phyloP scores from a whole-genome alignment of 2,113 vertebrate species.

The Microcebus lehilahytsara region DNA sequence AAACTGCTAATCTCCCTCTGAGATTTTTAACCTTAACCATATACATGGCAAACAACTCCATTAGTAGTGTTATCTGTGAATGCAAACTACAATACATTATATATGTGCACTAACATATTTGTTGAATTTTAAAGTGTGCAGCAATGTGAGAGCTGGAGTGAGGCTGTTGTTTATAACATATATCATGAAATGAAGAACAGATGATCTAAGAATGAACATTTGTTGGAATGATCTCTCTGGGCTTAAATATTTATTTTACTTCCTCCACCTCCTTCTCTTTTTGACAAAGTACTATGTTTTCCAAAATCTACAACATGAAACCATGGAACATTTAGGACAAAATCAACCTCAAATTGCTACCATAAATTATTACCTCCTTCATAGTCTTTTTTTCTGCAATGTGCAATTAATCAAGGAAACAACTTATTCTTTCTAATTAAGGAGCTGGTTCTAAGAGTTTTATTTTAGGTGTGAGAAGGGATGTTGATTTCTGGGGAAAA shows the following conservation, averaged over 20 bases:
- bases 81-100: conserved; percentile 66
- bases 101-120: conserved; percentile 80
- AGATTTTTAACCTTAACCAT: conserved; percentile 51
- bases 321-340: conserved; percentile 74
- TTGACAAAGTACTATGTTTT: conserved; percentile 64
- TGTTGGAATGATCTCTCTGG: conserved; percentile 64
- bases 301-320: conserved; percentile 71
- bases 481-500: conserved; percentile 49
- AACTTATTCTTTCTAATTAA: conserved; percentile 77
- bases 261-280: conserved; percentile 57
- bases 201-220: conserved; percentile 71
- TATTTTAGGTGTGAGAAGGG: conserved; percentile 57
- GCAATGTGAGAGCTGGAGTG: conserved; percentile 75
- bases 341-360: conserved; percentile 74
- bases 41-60: conserved; percentile 24
- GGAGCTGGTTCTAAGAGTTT: conserved; percentile 58
- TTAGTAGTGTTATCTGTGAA: conserved; percentile 54
- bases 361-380: conserved; percentile 73
- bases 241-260: conserved; percentile 71
- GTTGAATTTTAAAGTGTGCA: conserved; percentile 79
- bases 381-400: conserved; percentile 56
- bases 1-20: background rate
- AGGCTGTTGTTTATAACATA: conserved; percentile 46
- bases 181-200: conserved; percentile 50
- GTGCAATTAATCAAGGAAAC: conserved; percentile 78